Evolutionary conservation across 2,113 vertebrate genomes (phyloP), one percentile per base, ranked within the genome.

Genomic region (Cricetomys ansorgei): DNA sequence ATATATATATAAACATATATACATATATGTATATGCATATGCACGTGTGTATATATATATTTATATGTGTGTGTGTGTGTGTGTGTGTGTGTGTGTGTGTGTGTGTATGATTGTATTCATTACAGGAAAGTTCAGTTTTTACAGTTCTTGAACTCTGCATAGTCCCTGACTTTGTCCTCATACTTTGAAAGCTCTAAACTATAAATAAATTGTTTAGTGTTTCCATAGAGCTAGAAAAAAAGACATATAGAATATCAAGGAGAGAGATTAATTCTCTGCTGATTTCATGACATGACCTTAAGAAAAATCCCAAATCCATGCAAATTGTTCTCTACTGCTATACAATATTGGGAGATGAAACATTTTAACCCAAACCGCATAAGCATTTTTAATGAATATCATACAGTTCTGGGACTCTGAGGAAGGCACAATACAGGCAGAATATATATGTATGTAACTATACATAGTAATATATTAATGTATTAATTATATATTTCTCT

Each of bases 171-270:
- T 83, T 75, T 15, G 57, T 75, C 50, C 37, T 79, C 13, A 34
- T 2, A 1, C 53, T 96, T 88, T 85, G 89, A 81, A 75, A 94
- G 7, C 64, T 94, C 94, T 55, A 8, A 96, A 53, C 9, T 67
- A 48, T 59, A 75, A 93, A 96, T 94, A 15, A 77, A 96, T 69
- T 97, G 84, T 57, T 90, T 84, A 96, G n/a, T 89, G 64, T 83
- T 27, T 3, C 4, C 45, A 62, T 87, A 72, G 88, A 96, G 95
- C 94, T 37, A 40, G 91, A 70, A 17, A 17, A 96, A 97, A 91
- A 59, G 40, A 97, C 64, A 13, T 65, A 57, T 91, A 62, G 0
- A 0, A 5, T 94, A 65, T 84, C 53, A 77, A 94, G 64, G 7
- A 62, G 29, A 89, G 50, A 94, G 59, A 79, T 57, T 45, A 73